Percentiles rank a stretch among this genome's conserved stretches.
Conservation (phyloP, 2,888 invertebrate species). For the Tenthredo livida region DNA sequence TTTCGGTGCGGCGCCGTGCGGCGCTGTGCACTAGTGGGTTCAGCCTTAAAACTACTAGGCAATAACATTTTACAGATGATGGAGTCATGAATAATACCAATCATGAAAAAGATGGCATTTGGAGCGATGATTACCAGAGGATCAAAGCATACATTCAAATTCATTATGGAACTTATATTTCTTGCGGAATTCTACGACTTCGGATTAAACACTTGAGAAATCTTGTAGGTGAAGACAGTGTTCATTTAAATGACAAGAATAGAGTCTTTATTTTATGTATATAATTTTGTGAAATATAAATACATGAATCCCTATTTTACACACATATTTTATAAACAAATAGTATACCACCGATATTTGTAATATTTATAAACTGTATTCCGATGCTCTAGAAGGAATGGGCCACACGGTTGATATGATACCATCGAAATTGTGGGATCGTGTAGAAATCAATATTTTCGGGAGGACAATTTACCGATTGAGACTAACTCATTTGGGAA, state of each 20-base stretch:
- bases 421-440: slow-evolving; percentile 30
- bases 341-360: background rate
- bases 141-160: slow-evolving; percentile 13
- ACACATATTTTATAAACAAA: slow-evolving; percentile 11
- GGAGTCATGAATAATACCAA: background rate
- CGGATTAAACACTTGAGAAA: slow-evolving; percentile 18
- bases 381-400: slow-evolving; percentile 20
- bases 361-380: background rate
- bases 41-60: no score
- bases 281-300: background rate
- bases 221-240: slow-evolving; percentile 10
- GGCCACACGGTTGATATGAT: slow-evolving; percentile 43
- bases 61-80: background rate
- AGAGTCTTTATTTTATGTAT: no score
- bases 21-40: no score
- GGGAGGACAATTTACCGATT: slow-evolving; percentile 39
- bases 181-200: slow-evolving; percentile 34
- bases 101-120: slow-evolving; percentile 8
- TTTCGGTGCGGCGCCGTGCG: no score
- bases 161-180: slow-evolving; percentile 40
- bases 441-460: slow-evolving; percentile 15
- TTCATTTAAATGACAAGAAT: background rate
- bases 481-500: slow-evolving; percentile 39
- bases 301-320: background rate
- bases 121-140: background rate